Evolutionary conservation across 2,797 vertebrate species (phyloP).

Genomic region (Bradypodion pumilum): DNA sequence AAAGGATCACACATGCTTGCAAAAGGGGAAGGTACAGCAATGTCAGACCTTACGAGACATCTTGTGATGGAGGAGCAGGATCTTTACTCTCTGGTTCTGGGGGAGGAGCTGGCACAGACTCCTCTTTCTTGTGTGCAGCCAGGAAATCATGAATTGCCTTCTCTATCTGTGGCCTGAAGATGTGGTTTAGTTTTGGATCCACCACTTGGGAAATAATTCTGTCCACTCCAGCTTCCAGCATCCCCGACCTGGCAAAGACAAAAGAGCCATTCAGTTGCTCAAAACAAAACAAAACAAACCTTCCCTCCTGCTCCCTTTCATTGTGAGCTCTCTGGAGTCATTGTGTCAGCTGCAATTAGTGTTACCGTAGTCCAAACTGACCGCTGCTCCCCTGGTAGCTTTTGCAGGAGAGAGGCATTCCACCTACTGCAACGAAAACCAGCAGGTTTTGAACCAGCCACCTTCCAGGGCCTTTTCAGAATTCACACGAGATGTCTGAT

Average conservation of each 20-base stretch:
- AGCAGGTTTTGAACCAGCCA: constrained; percentile 32
- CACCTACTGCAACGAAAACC: neutral
- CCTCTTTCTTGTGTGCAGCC: constrained; percentile 86
- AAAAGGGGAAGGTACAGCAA: constrained; percentile 21
- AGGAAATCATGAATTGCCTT: constrained; percentile 91
- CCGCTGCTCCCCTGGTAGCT: constrained; percentile 50
- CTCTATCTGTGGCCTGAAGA: constrained; percentile 93
- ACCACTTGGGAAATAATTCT: constrained; percentile 96
- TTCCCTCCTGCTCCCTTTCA: constrained; percentile 52
- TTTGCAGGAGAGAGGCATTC: constrained; percentile 55
- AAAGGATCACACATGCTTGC: constrained; percentile 10
- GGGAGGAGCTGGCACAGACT: constrained; percentile 73
- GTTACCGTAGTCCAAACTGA: constrained; percentile 51
- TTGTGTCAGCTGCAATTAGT: constrained; percentile 65
- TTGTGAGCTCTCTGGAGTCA: constrained; percentile 52
- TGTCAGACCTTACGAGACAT: constrained; percentile 85
- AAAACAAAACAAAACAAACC: constrained; percentile 58
- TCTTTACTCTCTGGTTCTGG: constrained; percentile 86
- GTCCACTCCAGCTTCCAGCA: constrained; percentile 92
- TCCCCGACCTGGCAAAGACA: constrained; percentile 92
- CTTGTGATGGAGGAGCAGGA: constrained; percentile 78
- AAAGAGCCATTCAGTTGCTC: constrained; percentile 61
- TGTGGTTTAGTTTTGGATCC: constrained; percentile 89
- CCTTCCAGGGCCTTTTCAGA: constrained; percentile 42
- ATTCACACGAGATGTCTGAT: constrained; percentile 56